Evolutionary conservation across 92 coral and sea anemone genomes (phyloP).

Genomic region (Actinernus sp.): DNA sequence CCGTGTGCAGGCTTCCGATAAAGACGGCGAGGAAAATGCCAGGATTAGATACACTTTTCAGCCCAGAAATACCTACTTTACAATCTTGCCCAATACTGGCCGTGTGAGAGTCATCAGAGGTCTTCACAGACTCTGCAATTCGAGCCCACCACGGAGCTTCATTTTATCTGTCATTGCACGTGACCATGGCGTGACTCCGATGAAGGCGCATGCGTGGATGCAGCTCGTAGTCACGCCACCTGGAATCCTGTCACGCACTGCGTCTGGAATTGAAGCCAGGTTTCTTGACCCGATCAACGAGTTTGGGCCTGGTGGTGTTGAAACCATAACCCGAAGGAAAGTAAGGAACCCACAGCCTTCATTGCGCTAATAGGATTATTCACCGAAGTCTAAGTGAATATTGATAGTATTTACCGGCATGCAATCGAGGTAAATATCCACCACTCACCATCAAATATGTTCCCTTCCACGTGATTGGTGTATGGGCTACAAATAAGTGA

Average conservation of each 20-base stretch:
- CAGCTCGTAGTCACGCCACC: constrained; percentile 80
- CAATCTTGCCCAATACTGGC: constrained; percentile 83
- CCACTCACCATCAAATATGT: too few relatives aligned
- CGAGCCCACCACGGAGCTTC: constrained; percentile 43
- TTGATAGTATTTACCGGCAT: too few relatives aligned
- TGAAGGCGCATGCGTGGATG: constrained; percentile 67
- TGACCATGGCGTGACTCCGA: constrained; percentile 63
- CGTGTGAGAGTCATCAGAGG: constrained; percentile 73
- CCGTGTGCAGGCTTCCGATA: constrained; percentile 68
- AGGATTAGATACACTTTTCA: constrained; percentile 76
- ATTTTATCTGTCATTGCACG: constrained; percentile 65
- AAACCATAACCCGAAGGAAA: constrained; percentile 20
- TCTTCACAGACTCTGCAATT: constrained; percentile 67
- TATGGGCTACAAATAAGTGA: too few relatives aligned
- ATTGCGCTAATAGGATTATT: too few relatives aligned
- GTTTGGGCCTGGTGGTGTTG: not conserved
- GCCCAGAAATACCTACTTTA: constrained; percentile 75
- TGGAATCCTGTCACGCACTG: constrained; percentile 64
- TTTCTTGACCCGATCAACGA: constrained; percentile 10
- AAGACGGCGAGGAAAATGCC: constrained; percentile 58
- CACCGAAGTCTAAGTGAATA: too few relatives aligned
- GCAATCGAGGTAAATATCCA: too few relatives aligned
- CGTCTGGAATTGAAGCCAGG: constrained; percentile 23
- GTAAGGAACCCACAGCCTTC: constrained; percentile 1
- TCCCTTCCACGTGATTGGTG: too few relatives aligned